Conservation (phyloP, 23 tunicate species). For the Styela clava region DNA sequence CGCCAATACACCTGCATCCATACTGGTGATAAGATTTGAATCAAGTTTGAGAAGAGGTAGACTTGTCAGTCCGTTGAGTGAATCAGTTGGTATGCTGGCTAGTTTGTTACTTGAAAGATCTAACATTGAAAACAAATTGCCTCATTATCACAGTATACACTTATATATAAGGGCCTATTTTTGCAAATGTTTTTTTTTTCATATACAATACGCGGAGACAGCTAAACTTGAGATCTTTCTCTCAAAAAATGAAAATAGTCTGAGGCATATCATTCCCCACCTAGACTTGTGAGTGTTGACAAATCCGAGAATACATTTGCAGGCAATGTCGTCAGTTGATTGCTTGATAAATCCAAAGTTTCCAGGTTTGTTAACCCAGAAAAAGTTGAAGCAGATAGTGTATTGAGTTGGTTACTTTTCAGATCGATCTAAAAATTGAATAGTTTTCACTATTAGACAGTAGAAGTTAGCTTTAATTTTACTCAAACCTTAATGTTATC, state of each 20-base stretch:
- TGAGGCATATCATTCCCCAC: conserved; percentile 29
- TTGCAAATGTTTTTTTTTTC: too few species aligned
- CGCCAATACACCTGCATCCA: conserved; percentile 56
- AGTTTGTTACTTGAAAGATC: conserved; percentile 54
- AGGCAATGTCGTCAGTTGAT: conserved; percentile 34
- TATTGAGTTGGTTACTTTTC: conserved; percentile 27
- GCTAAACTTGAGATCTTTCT: not conserved
- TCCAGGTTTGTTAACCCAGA: conserved; percentile 42
- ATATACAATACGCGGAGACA: too few species aligned
- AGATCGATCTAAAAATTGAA: conserved; percentile 45
- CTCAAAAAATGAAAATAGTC: not conserved
- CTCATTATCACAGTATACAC: not conserved
- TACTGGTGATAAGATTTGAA: conserved; percentile 35
- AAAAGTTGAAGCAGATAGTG: conserved; percentile 37
- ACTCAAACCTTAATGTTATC: too few species aligned
- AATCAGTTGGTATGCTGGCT: conserved; percentile 29
- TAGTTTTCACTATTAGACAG: not conserved
- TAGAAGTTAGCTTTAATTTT: not conserved
- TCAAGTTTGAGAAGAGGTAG: conserved; percentile 48
- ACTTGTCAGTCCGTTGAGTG: conserved; percentile 59
- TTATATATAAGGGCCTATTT: too few species aligned
- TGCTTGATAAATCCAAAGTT: conserved; percentile 49
- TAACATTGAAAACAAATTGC: conserved; percentile 1
- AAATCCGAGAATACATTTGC: conserved; percentile 51
- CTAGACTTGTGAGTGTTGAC: conserved; percentile 47